Evolutionary conservation across 1,140 invertebrate species (phyloP).

Genomic region (Drosophila willistoni): DNA sequence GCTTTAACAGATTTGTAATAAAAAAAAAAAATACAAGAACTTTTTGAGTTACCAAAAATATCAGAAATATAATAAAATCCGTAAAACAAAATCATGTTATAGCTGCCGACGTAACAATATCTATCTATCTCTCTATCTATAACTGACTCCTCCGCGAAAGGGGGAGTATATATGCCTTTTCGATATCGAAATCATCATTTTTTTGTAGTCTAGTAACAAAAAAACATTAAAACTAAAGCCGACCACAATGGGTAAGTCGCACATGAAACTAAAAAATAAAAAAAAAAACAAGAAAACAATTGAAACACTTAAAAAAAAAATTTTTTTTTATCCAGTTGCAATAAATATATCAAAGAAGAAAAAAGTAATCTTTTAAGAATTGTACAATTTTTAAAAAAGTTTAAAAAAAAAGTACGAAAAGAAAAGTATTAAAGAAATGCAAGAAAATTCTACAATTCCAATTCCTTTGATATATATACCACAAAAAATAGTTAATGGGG

Average conservation of each 20-base stretch:
- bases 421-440: constrained; percentile 20
- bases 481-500: constrained; percentile 17
- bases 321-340: constrained; percentile 10
- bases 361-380: constrained; percentile 22
- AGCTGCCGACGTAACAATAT: constrained; percentile 64
- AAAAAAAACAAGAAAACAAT: constrained; percentile 29
- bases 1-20: constrained; percentile 71
- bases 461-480: constrained; percentile 19
- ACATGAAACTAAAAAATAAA: constrained; percentile 38
- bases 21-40: constrained; percentile 42
- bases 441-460: constrained; percentile 61
- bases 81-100: constrained; percentile 42
- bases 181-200: constrained; percentile 54
- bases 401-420: not conserved
- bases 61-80: constrained; percentile 4
- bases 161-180: constrained; percentile 15
- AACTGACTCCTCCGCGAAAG: not conserved
- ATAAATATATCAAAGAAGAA: constrained; percentile 18
- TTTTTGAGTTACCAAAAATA: constrained; percentile 50
- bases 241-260: constrained; percentile 73
- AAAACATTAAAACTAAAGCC: constrained; percentile 21
- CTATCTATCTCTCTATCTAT: constrained; percentile 42
- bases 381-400: constrained; percentile 67
- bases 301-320: not conserved
- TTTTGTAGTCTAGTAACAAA: constrained; percentile 64